These are phyloP conservation scores for Telenomus remus DNA, from an alignment of 1,140 invertebrate species.

Conservation along the genomic window DNA sequence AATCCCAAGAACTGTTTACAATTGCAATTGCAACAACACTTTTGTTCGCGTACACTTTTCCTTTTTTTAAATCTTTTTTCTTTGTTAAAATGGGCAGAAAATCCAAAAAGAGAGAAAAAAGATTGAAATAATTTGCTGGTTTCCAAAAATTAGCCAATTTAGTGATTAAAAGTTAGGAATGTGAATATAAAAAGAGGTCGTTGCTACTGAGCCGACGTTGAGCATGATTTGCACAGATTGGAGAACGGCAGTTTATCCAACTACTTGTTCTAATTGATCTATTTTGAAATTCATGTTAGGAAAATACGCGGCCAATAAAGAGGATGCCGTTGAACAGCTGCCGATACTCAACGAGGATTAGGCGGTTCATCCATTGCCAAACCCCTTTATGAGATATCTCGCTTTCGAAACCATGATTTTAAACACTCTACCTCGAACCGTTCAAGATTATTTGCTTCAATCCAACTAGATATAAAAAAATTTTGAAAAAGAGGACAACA, in stretches of 20 bases:
- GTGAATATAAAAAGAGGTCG: too few species aligned
- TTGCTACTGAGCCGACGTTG: too few species aligned
- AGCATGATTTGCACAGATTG: too few species aligned
- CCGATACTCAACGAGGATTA: not conserved
- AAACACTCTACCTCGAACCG: not conserved
- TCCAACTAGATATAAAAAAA: too few species aligned
- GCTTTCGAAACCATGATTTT: not conserved
- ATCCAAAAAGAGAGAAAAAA: not conserved
- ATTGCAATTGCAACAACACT: conserved; percentile 15
- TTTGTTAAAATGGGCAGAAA: not conserved
- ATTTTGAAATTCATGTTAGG: too few species aligned
- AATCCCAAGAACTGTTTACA: conserved; percentile 2
- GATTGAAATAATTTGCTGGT: not conserved
- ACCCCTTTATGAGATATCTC: not conserved
- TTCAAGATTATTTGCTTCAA: too few species aligned
- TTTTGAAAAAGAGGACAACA: too few species aligned
- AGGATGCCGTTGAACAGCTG: not conserved
- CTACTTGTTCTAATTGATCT: too few species aligned
- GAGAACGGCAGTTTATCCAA: too few species aligned
- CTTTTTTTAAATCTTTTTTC: not conserved
- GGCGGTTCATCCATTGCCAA: not conserved
- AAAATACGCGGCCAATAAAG: too few species aligned
- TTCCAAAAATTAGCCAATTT: too few species aligned
- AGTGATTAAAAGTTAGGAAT: too few species aligned
- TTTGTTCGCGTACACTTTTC: not conserved